Base-by-base conservation (phyloP, 1,140 invertebrate genomes). In the Stegodyphus dumicola region DNA sequence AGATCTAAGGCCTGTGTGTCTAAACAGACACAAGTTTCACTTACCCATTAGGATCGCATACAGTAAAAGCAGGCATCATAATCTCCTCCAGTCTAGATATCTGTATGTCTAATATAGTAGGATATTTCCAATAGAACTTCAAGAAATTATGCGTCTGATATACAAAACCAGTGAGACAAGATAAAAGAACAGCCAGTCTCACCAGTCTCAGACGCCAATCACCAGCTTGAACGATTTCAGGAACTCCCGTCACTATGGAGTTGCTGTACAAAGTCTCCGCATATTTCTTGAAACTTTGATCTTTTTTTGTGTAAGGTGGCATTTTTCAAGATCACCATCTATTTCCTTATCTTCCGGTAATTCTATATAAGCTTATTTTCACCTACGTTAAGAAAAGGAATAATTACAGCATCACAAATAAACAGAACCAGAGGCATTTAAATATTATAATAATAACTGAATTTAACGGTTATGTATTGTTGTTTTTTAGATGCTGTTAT, bases 51-150 rank as follows among this genome's bases (percentile, higher is more conserved):
- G 70, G 13, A 52, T 73, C 70, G 10, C 70, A 73, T 18, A 52
- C 70, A 53, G 70, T 73, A 9, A 73, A 7, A n/a, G 49, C 70
- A 17, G 70, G 70, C 70, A 73, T 73, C 70, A 73, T 73, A n/a
- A 73, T 17, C 33, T 73, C 51, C 4, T n/a, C 70, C 15, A 52
- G 51, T 73, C 70, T 13, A 11, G 70, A n/a, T n/a, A 73, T 73
- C 51, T 73, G 70, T 17, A 33, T 33, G 33, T 33, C 33, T 33
- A 33, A 33, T 33, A 33, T 33, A 33, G 33, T 33, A 33, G 33
- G 33, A 33, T 33, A 33, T 33, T 33, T 33, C 33, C 33, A 73
- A 2, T 73, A 73, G 13, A 73, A 49, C 0, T 73, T n/a, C 70
- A 73, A 52, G 17, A 73, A 73, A 17, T 52, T 49, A 17, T 52